Percentiles rank a stretch among this genome's conserved stretches.
These are phyloP conservation scores for Napeogenes sylphis DNA, from an alignment of 2,888 invertebrate genomes.

Conservation along the genomic window DNA sequence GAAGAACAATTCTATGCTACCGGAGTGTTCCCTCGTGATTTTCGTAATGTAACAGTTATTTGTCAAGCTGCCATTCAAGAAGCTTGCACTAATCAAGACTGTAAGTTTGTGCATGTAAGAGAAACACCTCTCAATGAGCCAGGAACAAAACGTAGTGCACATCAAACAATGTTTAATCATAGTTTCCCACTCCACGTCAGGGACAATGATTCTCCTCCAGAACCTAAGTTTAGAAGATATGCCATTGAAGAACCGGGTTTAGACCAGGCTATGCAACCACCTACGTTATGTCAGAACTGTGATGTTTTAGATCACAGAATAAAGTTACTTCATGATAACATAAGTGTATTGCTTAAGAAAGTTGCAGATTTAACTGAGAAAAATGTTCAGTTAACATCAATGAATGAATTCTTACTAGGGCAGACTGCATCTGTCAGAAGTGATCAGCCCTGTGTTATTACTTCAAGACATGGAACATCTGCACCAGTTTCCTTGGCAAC, in stretches of 20 bases:
- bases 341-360: slow-evolving; percentile 68
- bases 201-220: slow-evolving; percentile 66
- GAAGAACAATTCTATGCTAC: slow-evolving; percentile 82
- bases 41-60: slow-evolving; percentile 60
- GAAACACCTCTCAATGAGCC: slow-evolving; percentile 48
- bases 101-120: slow-evolving; percentile 54
- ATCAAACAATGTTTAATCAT: slow-evolving; percentile 46
- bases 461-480: slow-evolving; percentile 68
- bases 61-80: slow-evolving; percentile 81
- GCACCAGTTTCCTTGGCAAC: slow-evolving; percentile 71
- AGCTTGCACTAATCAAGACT: slow-evolving; percentile 73
- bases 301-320: slow-evolving; percentile 64
- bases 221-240: slow-evolving; percentile 62
- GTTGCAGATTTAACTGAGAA: slow-evolving; percentile 68
- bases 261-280: slow-evolving; percentile 51
- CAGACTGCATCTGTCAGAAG: slow-evolving; percentile 64
- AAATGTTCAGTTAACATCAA: slow-evolving; percentile 66
- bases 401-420: slow-evolving; percentile 71
- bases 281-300: slow-evolving; percentile 59
- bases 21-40: slow-evolving; percentile 78
- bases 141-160: slow-evolving; percentile 44
- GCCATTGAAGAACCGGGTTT: slow-evolving; percentile 55
- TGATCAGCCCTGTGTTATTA: slow-evolving; percentile 70
- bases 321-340: slow-evolving; percentile 68
- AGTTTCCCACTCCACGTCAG: slow-evolving; percentile 48